Conservation (phyloP, 1,140 invertebrate genomes). For the Euura saliciscinereae region DNA sequence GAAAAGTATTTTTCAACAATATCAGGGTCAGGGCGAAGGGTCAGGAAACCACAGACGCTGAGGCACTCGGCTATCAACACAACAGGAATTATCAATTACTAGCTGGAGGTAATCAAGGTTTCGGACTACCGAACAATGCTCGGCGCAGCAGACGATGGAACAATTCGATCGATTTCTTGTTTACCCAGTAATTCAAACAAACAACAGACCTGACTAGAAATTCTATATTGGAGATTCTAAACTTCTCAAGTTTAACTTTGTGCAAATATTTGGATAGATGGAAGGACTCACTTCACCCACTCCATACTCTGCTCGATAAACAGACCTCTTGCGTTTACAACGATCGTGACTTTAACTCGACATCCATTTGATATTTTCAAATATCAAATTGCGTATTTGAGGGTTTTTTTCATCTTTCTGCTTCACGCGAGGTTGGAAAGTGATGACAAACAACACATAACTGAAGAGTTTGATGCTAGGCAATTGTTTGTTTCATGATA, state of each 20-base stretch:
- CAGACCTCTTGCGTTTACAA: no score
- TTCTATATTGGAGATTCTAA: no score
- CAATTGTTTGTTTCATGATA: neutral
- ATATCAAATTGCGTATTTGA: no score
- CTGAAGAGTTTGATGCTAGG: neutral
- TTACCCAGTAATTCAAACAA: slow-evolving; percentile 4
- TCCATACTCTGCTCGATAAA: no score
- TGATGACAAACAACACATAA: neutral
- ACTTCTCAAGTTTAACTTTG: no score
- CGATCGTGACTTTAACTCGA: no score
- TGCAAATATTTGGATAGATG: no score
- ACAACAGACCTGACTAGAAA: neutral
- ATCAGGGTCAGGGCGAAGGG: neutral
- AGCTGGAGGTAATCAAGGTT: neutral
- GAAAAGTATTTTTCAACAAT: no score
- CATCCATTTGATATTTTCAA: no score
- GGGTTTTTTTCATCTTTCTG: no score
- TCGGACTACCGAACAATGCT: neutral
- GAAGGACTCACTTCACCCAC: no score
- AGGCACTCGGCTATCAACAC: neutral
- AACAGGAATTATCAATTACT: neutral
- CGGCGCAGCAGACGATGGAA: neutral
- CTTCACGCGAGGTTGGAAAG: neutral
- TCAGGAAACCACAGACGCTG: neutral
- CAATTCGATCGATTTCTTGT: neutral